These are phyloP conservation scores for Oreochromis grahami DNA, from an alignment of 2,797 vertebrate species.

Conservation along the genomic window DNA sequence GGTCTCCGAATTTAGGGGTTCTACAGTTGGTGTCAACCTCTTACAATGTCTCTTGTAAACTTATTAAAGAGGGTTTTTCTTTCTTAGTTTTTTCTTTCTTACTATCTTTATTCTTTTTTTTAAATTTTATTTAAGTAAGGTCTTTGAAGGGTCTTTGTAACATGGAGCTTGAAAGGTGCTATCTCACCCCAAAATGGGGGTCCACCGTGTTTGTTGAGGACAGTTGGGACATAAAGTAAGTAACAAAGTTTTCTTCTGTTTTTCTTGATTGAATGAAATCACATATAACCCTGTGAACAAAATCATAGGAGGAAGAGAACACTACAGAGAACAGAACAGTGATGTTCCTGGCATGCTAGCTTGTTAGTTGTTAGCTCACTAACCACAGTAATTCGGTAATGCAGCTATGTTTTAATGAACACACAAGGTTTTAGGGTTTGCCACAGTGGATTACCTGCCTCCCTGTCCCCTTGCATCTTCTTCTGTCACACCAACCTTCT, in stretches of 20 bases:
- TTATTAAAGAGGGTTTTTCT: not conserved
- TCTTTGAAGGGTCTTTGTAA: not conserved
- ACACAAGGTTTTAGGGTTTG: not conserved
- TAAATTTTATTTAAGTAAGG: not conserved
- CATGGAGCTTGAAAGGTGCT: not conserved
- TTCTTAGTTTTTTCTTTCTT: fast-evolving
- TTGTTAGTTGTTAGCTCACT: not conserved
- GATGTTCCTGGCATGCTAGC: not conserved
- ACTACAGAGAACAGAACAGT: not conserved
- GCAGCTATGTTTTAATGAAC: not conserved
- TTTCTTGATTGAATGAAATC: not conserved
- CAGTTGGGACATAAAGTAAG: not conserved
- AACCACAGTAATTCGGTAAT: fast-evolving
- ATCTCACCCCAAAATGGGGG: not conserved
- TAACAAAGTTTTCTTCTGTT: fast-evolving
- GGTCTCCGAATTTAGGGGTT: not conserved
- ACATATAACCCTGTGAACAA: fast-evolving
- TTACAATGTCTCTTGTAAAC: not conserved
- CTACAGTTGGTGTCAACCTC: not conserved
- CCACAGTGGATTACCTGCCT: not conserved
- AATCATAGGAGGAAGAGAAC: not conserved
- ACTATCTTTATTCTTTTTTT: not conserved
- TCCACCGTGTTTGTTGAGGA: not conserved
- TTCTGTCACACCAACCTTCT: not conserved
- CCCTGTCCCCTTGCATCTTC: not conserved